Evolutionary conservation across 2,113 vertebrate species (phyloP).

Genomic region (Alouatta palliata): DNA sequence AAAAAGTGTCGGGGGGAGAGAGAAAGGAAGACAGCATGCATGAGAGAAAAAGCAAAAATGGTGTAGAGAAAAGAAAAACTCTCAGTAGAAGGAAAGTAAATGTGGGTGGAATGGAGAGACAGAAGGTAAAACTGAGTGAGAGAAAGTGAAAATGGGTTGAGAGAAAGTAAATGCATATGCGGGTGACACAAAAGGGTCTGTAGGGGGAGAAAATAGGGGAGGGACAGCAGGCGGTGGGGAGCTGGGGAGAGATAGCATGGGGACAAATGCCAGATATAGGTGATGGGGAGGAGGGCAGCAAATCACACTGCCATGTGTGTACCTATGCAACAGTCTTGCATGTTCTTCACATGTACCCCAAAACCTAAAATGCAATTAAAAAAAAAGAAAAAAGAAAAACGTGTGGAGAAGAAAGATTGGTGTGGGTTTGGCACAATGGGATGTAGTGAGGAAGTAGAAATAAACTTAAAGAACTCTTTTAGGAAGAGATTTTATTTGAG

Average conservation of each 20-base stretch:
- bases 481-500: constrained; percentile 35
- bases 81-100: neutral
- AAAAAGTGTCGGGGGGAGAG: neutral
- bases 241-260: too few relatives aligned
- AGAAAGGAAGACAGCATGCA: neutral
- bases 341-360: too few relatives aligned
- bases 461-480: neutral
- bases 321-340: too few relatives aligned
- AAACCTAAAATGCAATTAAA: too few relatives aligned
- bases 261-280: too few relatives aligned
- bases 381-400: neutral
- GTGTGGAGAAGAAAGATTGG: neutral
- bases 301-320: too few relatives aligned
- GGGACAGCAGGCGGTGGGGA: too few relatives aligned
- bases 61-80: neutral
- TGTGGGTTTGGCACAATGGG: neutral
- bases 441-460: neutral
- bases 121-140: too few relatives aligned
- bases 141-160: neutral
- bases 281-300: too few relatives aligned
- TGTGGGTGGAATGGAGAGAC: too few relatives aligned
- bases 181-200: neutral
- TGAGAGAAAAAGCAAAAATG: neutral
- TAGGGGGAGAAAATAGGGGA: too few relatives aligned
- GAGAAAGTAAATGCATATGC: neutral